Evolutionary conservation across 2,797 vertebrate species (phyloP), one percentile per base, ranked within the genome.

Genomic region (Chelon labrosus): DNA sequence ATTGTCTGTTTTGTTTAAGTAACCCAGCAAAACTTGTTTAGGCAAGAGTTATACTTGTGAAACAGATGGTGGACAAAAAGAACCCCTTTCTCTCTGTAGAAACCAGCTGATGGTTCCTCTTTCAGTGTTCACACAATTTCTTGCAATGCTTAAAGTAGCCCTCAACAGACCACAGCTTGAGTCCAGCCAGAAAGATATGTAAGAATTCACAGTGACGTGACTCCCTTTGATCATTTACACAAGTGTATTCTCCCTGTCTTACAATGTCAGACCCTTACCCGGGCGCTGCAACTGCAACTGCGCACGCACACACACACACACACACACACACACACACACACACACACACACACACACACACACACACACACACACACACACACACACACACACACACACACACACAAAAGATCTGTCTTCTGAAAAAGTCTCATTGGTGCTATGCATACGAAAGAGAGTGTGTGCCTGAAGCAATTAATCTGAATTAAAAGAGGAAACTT

Each of bases 211-310:
- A 80, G 80, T 79, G 74, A 86, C 75, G 81, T 47, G 65, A 47
- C 55, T 71, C 62, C 58, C 85, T 94, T 91, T 93, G 89, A 93
- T 94, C 83, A 79, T 80, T 90, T 86, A 87, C 82, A 79, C 73
- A 57, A 84, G 74, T 66, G 55, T 66, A 31, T 86, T 80, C 39
- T 82, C 64, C 42, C 65, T 71, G 59, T 86, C 51, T 82, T 69
- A 74, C 76, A 79, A 89, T 85, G 85, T 75, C 75, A 81, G 70
- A 86, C 81, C 86, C 72, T 85, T 85, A 85, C 77, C 85, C 80
- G 77, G 68, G 60, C 75, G 79, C 63, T 75, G 57, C 47, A 19
- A 85, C 63, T 75, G 57, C 47, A 19, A 85, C 47, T 57, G 75
- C 70, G 58, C 65, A 74, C 51, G 64, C 75, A 75, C 60, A 66